Evolutionary conservation across 2,797 vertebrate species (phyloP), one percentile per base, ranked within the genome.

Genomic region (Pipistrellus nathusii): DNA sequence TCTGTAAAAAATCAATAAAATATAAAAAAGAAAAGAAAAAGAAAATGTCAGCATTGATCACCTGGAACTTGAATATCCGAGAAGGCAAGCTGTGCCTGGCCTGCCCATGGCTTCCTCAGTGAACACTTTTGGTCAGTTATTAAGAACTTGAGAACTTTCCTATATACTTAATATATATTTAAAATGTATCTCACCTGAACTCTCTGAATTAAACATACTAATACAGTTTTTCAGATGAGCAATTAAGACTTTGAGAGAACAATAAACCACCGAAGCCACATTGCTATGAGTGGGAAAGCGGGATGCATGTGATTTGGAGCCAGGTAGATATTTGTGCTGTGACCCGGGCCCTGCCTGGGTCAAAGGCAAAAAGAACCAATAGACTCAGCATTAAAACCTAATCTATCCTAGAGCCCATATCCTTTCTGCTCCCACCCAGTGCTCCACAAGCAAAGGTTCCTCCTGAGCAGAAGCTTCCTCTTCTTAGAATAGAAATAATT

Each of bases 131-230:
- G 59, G 30, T 83, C 41, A 46, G 5, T 76, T 89, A 55, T 2
- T 90, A 51, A 57, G 35, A 15, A 62, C 14, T 88, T 86, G 15
- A 93, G 57, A 92, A 77, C 2, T 5, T 88, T 72, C 5, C 21
- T 53, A 1, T 8, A 44, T 1, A 64, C 23, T 48, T 53, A 14
- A 38, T 25, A 25, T 57, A 76, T 17, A 77, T 80, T 95, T 90
- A 68, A 83, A 83, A 14, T 92, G 68, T 77, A 64, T 25, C 23
- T 44, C 25, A 12, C 80, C 90, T 91, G 68, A 93, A 71, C 64
- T 71, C 76, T 68, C 18, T 25, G 21, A 20, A 15, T 85, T 91
- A 55, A 86, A 32, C 41, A 68, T 18, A 90, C 30, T 69, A 55
- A 85, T 64, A 5, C 6, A 13, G 3, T 73, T 76, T 90, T 93